A percentile compares a stretch with the other conserved stretches of the same genome.
These are phyloP conservation scores for Etheostoma spectabile DNA, from an alignment of 2,113 vertebrate species.

Conservation along the genomic window DNA sequence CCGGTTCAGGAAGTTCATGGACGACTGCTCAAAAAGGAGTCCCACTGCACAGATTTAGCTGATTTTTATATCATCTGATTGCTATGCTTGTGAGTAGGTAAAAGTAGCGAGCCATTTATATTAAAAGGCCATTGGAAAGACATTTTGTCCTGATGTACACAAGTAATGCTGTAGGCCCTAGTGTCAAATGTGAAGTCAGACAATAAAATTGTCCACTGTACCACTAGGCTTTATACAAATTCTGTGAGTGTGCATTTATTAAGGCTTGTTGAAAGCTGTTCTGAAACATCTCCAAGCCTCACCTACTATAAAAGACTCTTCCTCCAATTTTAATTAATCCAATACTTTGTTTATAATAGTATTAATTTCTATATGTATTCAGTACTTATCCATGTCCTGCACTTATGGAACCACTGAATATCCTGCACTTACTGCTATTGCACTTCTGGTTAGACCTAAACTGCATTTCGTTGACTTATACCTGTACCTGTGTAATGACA, in stretches of 20 bases:
- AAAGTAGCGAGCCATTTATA: slow-evolving; percentile 39
- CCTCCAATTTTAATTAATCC: not conserved
- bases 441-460: no score
- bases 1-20: slow-evolving; percentile 79
- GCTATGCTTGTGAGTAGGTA: slow-evolving; percentile 51
- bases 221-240: not conserved
- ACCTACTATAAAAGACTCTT: not conserved
- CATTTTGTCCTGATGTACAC: slow-evolving; percentile 32
- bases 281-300: not conserved
- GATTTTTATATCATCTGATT: slow-evolving; percentile 67
- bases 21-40: slow-evolving; percentile 70
- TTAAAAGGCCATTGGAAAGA: slow-evolving; percentile 35
- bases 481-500: no score
- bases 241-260: slow-evolving; percentile 3
- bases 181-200: no score
- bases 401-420: no score
- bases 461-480: no score
- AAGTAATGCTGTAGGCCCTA: slow-evolving; percentile 14
- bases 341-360: no score
- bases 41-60: slow-evolving; percentile 60
- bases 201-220: no score
- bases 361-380: no score
- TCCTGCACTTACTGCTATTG: no score
- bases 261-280: slow-evolving; percentile 1
- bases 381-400: no score